Evolutionary conservation across 2,888 invertebrate genomes (phyloP).

Genomic region (Ornithoptera priamus): DNA sequence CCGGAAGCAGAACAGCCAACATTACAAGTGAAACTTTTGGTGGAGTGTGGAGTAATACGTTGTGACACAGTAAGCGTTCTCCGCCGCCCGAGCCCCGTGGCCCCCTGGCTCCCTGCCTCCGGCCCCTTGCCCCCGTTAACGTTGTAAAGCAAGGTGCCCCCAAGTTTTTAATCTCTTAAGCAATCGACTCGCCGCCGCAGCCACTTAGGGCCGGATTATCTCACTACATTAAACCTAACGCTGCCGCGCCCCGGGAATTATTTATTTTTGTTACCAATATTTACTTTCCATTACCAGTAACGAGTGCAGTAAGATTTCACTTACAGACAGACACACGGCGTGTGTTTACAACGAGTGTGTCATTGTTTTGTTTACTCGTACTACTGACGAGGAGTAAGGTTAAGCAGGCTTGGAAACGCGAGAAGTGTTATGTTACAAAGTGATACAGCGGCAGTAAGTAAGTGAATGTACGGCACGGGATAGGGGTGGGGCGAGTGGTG

Average conservation of each 20-base stretch:
- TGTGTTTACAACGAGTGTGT: no score
- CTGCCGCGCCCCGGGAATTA: slow-evolving; percentile 37
- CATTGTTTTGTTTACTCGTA: no score
- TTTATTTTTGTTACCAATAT: slow-evolving; percentile 26
- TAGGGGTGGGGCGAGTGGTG: slow-evolving; percentile 19
- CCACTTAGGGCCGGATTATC: slow-evolving; percentile 48
- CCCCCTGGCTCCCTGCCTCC: not conserved
- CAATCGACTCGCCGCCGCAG: slow-evolving; percentile 41
- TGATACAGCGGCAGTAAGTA: no score
- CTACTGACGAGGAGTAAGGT: no score
- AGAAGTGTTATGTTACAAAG: no score
- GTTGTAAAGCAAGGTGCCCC: slow-evolving; percentile 42
- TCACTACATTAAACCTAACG: slow-evolving; percentile 58
- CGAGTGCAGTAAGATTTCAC: no score
- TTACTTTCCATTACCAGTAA: not conserved
- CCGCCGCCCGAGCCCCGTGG: not conserved
- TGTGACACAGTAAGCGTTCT: slow-evolving; percentile 10
- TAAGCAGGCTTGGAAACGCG: no score
- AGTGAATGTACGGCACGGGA: no score
- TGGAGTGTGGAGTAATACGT: slow-evolving; percentile 7
- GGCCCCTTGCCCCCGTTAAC: slow-evolving; percentile 7
- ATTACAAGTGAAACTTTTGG: slow-evolving; percentile 5
- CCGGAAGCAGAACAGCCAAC: not conserved
- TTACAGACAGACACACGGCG: not conserved
- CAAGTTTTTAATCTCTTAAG: slow-evolving; percentile 62